Evolutionary conservation across 2,888 invertebrate species (phyloP).

Genomic region (Ethmia dodecea): DNA sequence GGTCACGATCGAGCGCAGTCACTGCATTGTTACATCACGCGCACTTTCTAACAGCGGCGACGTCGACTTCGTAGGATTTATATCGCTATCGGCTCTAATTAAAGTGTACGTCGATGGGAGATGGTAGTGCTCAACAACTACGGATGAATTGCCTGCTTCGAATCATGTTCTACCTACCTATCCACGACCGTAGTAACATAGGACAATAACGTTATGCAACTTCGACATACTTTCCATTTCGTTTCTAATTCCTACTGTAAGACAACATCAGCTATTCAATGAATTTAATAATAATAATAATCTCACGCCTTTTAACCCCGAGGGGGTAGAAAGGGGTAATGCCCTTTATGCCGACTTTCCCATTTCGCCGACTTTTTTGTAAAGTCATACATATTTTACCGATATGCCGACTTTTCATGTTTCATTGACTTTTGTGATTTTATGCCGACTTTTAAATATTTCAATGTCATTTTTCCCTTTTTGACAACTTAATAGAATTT

Average conservation of each 20-base stretch:
- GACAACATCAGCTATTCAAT: slow-evolving; percentile 34
- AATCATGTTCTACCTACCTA: no score
- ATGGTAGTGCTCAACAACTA: slow-evolving; percentile 31
- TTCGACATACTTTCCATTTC: slow-evolving; percentile 49
- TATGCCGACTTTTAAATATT: no score
- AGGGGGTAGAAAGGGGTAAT: no score
- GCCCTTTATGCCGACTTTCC: no score
- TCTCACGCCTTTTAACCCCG: no score
- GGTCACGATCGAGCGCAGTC: slow-evolving; percentile 44
- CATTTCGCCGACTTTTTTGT: no score
- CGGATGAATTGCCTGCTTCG: slow-evolving; percentile 41
- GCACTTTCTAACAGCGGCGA: slow-evolving; percentile 58
- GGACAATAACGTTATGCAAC: slow-evolving; percentile 62
- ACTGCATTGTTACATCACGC: slow-evolving; percentile 57
- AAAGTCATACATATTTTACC: no score
- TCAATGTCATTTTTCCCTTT: no score
- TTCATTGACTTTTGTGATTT: no score
- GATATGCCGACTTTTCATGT: no score
- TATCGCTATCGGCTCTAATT: slow-evolving; percentile 58
- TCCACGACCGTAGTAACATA: slow-evolving; percentile 29
- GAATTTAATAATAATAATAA: slow-evolving; percentile 22
- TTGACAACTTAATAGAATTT: no score
- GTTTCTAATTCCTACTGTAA: slow-evolving; percentile 38
- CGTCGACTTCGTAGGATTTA: slow-evolving; percentile 49
- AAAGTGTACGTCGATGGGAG: slow-evolving; percentile 43